These are phyloP conservation scores for Cossypha dichroa DNA, from an alignment of 2,797 vertebrate genomes.

Conservation along the genomic window DNA sequence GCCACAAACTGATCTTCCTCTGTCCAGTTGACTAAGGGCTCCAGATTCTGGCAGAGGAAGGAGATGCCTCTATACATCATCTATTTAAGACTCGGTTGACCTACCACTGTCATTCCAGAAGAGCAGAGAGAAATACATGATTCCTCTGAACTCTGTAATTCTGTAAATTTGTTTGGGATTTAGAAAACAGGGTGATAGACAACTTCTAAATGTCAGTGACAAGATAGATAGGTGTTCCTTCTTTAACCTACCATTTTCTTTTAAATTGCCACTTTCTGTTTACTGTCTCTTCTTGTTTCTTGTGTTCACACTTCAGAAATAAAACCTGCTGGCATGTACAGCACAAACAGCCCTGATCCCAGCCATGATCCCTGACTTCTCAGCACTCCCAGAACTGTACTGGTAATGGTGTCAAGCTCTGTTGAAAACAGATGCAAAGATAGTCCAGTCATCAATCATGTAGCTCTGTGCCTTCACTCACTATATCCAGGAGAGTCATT, in stretches of 20 bases:
- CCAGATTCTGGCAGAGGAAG: not conserved
- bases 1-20: not conserved
- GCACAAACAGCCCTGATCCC: not conserved
- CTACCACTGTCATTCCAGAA: not conserved
- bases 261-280: not conserved
- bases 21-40: not conserved
- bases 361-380: not conserved
- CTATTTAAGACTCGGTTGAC: not conserved
- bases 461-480: not conserved
- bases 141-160: not conserved
- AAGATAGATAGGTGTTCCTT: not conserved
- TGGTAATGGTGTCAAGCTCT: not conserved
- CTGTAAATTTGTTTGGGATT: not conserved
- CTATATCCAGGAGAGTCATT: not conserved
- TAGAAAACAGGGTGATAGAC: not conserved
- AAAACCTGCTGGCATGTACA: not conserved
- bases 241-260: not conserved
- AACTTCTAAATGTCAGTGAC: not conserved
- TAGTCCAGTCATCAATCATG: rapidly evolving
- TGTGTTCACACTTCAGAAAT: not conserved
- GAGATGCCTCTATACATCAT: not conserved
- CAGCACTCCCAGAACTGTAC: not conserved
- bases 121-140: not conserved
- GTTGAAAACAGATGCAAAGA: not conserved
- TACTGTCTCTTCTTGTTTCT: not conserved